phyloP scores from a whole-genome alignment of 2,888 invertebrate species.

The Deilephila elpenor region DNA sequence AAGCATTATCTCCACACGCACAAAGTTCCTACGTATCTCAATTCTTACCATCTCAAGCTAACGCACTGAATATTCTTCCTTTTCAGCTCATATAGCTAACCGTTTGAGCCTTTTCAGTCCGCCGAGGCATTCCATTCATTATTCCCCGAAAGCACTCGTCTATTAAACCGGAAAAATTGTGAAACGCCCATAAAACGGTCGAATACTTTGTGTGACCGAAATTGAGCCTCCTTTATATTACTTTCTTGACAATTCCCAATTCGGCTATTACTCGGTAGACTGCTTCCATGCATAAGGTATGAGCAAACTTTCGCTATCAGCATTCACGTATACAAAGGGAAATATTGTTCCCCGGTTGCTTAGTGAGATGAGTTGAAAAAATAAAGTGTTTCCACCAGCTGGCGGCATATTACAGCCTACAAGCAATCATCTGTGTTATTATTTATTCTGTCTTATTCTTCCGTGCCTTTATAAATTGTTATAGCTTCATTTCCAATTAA shows the following conservation, averaged over 20 bases:
- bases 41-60: too few species aligned
- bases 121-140: constrained; percentile 8
- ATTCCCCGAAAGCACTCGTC: not conserved
- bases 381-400: not conserved
- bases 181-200: constrained; percentile 9
- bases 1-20: too few species aligned
- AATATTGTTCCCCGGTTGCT: constrained; percentile 46
- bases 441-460: too few species aligned
- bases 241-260: constrained; percentile 44
- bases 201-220: constrained; percentile 32
- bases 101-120: not conserved
- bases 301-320: constrained; percentile 50
- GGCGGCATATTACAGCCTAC: too few species aligned
- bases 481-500: too few species aligned
- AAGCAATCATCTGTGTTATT: not conserved
- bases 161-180: constrained; percentile 26
- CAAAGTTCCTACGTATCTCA: not conserved
- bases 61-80: not conserved
- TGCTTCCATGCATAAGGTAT: constrained; percentile 60
- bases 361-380: constrained; percentile 33
- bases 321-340: constrained; percentile 47
- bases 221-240: constrained; percentile 32
- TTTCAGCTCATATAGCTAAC: not conserved
- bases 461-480: too few species aligned
- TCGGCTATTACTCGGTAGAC: constrained; percentile 49